These are phyloP conservation scores for Lithophane semibrunnea DNA, from an alignment of 2,888 invertebrate species.

Conservation along the genomic window DNA sequence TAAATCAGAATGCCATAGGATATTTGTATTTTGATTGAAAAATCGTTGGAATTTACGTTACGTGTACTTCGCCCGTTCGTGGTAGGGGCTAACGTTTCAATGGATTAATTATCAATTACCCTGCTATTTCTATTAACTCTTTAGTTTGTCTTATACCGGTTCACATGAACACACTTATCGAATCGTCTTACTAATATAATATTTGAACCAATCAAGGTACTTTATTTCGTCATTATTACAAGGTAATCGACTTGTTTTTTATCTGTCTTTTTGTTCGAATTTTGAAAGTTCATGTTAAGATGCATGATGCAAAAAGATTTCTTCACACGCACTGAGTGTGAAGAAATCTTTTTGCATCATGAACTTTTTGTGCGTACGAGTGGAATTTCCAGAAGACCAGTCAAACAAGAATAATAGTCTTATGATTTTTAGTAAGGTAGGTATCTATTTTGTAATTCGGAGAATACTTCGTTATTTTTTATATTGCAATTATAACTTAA, in stretches of 20 bases:
- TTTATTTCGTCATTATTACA: constrained; percentile 1
- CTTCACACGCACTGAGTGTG: not conserved
- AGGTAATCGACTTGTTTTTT: not conserved
- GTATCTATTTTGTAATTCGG: not conserved
- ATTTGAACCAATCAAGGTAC: not conserved
- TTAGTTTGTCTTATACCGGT: not conserved
- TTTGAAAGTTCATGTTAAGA: not conserved
- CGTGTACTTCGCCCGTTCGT: too few relatives aligned
- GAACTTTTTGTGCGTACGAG: constrained; percentile 21
- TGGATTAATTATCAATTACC: not conserved
- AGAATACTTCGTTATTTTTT: not conserved
- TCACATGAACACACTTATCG: not conserved
- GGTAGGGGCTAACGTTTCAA: not conserved
- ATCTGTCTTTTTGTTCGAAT: not conserved
- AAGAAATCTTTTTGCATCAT: constrained; percentile 7
- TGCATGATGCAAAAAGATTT: too few relatives aligned
- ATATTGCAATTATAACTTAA: not conserved
- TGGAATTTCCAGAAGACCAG: not conserved
- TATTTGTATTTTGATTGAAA: not conserved
- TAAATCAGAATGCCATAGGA: not conserved
- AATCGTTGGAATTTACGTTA: not conserved
- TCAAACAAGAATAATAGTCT: not conserved
- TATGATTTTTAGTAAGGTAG: not conserved
- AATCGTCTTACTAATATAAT: not conserved
- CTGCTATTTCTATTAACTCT: not conserved